phyloP scores from a whole-genome alignment of 1,140 invertebrate genomes.

The Cyphomyrmex costatus region DNA sequence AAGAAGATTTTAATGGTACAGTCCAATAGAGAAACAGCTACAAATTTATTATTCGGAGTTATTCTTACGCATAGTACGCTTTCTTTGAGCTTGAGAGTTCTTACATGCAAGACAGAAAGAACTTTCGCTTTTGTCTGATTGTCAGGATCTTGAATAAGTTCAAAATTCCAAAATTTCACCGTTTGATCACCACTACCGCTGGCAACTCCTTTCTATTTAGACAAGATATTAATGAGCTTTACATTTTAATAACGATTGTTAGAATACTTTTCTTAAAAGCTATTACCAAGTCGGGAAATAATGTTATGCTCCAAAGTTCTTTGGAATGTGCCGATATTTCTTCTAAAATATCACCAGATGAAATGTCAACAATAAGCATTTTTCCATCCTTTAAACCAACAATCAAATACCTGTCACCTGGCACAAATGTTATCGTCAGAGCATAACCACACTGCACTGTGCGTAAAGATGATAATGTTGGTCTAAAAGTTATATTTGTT shows the following conservation, averaged over 20 bases:
- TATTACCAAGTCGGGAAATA: conserved; percentile 92
- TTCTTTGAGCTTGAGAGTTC: conserved; percentile 95
- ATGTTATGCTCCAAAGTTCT: conserved; percentile 92
- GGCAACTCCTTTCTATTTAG: conserved; percentile 91
- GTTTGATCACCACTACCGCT: conserved; percentile 96
- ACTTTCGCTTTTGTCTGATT: conserved; percentile 90
- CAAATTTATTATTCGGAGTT: conserved; percentile 94
- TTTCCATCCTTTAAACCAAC: conserved; percentile 95
- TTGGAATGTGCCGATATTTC: conserved; percentile 92
- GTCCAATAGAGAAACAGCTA: conserved; percentile 96
- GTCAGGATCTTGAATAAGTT: conserved; percentile 91
- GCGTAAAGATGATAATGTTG: conserved; percentile 93
- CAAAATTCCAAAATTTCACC: conserved; percentile 98
- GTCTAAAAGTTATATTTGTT: conserved; percentile 85
- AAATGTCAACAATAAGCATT: conserved; percentile 95
- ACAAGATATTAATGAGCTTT: conserved; percentile 49
- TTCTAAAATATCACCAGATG: conserved; percentile 92
- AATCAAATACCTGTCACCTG: conserved; percentile 96
- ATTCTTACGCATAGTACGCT: conserved; percentile 93
- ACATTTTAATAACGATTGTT: neutral
- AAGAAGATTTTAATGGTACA: conserved; percentile 98
- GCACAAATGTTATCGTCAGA: conserved; percentile 93
- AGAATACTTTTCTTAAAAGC: conserved; percentile 9
- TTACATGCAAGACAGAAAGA: conserved; percentile 92
- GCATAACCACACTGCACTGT: conserved; percentile 92